These are phyloP conservation scores for Apostichopus parvimensis DNA, from an alignment of 35 echinoderm and acorn worm species.

Conservation along the genomic window DNA sequence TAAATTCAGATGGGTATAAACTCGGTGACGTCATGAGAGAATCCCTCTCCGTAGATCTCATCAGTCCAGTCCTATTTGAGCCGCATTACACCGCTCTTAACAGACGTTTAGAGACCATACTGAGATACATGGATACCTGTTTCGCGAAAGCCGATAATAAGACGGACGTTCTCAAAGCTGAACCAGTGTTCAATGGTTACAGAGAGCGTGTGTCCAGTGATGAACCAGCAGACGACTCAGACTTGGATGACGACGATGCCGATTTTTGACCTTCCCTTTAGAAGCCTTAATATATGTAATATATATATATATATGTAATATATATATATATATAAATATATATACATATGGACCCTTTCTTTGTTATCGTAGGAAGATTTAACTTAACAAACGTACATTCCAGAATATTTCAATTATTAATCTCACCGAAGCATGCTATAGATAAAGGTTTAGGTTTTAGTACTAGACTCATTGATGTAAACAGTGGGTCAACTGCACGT, in stretches of 20 bases:
- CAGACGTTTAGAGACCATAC: constrained; percentile 74
- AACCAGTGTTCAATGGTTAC: constrained; percentile 75
- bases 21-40: constrained; percentile 97
- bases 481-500: too few species aligned
- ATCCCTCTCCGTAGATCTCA: constrained; percentile 76
- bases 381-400: too few species aligned
- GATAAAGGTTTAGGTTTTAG: too few species aligned
- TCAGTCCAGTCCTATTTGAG: constrained; percentile 83
- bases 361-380: too few species aligned
- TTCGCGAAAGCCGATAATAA: constrained; percentile 42
- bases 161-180: constrained; percentile 71
- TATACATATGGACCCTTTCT: too few species aligned
- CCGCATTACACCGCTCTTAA: constrained; percentile 79
- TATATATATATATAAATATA: too few species aligned
- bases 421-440: too few species aligned
- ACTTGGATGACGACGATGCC: constrained; percentile 1
- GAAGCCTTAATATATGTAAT: too few species aligned
- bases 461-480: too few species aligned
- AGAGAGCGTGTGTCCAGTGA: constrained; percentile 34
- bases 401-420: too few species aligned
- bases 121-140: constrained; percentile 70
- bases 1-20: constrained; percentile 71
- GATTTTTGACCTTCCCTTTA: constrained; percentile 15
- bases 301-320: too few species aligned
- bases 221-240: background rate